phyloP scores from a whole-genome alignment of 2,113 vertebrate species.

The Thermophis baileyi region DNA sequence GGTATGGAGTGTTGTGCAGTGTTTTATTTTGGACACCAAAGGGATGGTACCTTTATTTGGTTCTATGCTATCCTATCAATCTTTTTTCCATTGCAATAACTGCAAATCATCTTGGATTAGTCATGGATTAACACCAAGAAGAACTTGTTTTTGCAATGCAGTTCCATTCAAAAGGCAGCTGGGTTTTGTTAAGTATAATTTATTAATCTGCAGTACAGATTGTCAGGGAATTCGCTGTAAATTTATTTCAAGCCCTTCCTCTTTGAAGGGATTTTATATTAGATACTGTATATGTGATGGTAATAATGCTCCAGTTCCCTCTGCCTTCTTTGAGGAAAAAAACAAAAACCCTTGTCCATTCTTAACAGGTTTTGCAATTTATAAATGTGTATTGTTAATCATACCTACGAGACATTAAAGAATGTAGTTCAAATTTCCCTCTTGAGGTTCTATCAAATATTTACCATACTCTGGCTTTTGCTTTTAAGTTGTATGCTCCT shows the following conservation, averaged over 20 bases:
- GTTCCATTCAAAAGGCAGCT: background rate
- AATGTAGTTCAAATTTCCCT: conserved; percentile 2
- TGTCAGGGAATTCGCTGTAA: background rate
- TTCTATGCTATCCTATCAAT: background rate
- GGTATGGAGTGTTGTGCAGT: background rate
- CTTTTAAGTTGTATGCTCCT: background rate
- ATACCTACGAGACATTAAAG: background rate
- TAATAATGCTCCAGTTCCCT: background rate
- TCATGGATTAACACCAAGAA: background rate
- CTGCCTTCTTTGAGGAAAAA: background rate
- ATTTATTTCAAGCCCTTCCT: background rate
- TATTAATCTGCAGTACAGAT: background rate
- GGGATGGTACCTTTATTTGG: background rate
- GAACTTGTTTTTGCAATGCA: background rate
- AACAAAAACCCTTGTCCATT: background rate
- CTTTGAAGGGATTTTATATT: background rate
- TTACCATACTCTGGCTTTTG: background rate
- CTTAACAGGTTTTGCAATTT: background rate
- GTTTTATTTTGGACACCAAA: background rate
- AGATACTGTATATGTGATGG: background rate
- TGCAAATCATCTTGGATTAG: background rate
- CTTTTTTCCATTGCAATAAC: background rate
- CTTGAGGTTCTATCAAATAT: background rate
- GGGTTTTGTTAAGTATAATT: background rate
- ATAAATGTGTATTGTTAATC: background rate